Percentiles rank a stretch among this genome's conserved stretches.
Conservation (phyloP, 2,797 vertebrate genomes). For the Chelon auratus region DNA sequence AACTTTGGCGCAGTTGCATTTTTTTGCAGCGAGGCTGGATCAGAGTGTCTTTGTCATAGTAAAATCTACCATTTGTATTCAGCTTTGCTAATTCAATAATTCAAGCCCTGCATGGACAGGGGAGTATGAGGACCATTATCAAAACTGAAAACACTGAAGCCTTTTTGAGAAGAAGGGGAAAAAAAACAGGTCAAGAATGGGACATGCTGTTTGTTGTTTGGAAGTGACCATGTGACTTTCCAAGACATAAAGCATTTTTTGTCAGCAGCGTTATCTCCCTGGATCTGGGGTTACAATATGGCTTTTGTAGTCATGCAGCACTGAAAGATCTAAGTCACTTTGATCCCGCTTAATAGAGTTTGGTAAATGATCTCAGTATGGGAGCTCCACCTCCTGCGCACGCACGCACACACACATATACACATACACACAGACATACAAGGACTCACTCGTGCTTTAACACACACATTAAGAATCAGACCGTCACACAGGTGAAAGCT, state of each 20-base stretch:
- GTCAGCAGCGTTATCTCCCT: constrained; percentile 77
- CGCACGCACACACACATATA: constrained; percentile 30
- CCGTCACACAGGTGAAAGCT: constrained; percentile 74
- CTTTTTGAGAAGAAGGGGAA: constrained; percentile 40
- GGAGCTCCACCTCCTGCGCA: constrained; percentile 60
- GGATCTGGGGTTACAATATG: constrained; percentile 83
- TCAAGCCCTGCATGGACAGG: constrained; percentile 17
- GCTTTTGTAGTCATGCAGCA: constrained; percentile 84
- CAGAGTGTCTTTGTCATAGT: background rate
- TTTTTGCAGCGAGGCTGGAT: background rate
- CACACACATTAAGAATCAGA: constrained; percentile 62
- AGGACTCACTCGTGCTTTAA: constrained; percentile 48
- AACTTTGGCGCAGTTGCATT: background rate
- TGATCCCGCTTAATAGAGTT: constrained; percentile 87
- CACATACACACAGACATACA: constrained; percentile 34
- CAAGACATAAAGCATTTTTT: constrained; percentile 82
- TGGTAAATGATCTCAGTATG: constrained; percentile 85
- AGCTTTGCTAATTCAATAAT: constrained; percentile 39
- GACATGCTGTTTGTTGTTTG: constrained; percentile 74
- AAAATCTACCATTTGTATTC: constrained; percentile 16
- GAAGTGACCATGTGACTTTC: constrained; percentile 81
- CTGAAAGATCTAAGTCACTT: constrained; percentile 84
- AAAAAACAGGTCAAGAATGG: constrained; percentile 68
- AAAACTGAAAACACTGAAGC: constrained; percentile 40
- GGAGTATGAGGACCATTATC: constrained; percentile 23